Percentiles rank a stretch among this genome's conserved stretches.
phyloP scores from a whole-genome alignment of 1,140 invertebrate species.

The Panagrolaimus sp. region DNA sequence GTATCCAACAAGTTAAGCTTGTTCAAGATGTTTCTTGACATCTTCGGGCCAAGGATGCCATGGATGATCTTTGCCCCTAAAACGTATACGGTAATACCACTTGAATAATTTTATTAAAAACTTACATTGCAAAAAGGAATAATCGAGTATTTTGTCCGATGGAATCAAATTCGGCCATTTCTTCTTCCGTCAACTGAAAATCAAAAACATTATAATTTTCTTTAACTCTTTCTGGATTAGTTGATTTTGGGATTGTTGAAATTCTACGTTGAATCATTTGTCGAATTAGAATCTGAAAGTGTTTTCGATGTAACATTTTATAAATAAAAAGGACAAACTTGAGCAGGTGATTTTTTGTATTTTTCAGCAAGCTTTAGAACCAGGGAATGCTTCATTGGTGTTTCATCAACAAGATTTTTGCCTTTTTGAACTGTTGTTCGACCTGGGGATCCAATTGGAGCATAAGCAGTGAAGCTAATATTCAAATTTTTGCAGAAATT shows the following conservation, averaged over 20 bases:
- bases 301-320: too few species aligned
- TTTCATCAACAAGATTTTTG: constrained; percentile 19
- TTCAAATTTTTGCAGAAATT: constrained; percentile 46
- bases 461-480: constrained; percentile 58
- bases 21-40: not conserved
- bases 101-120: not conserved
- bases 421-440: constrained; percentile 4
- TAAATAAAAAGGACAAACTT: constrained; percentile 50
- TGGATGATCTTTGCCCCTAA: constrained; percentile 11
- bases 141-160: constrained; percentile 13
- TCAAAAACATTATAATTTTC: constrained; percentile 52
- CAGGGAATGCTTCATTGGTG: constrained; percentile 64
- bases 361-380: constrained; percentile 66
- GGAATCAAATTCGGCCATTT: constrained; percentile 1
- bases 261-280: constrained; percentile 48
- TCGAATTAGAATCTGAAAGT: constrained; percentile 56
- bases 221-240: constrained; percentile 55
- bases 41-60: constrained; percentile 7
- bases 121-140: constrained; percentile 18
- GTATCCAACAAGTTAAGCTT: constrained; percentile 20
- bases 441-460: constrained; percentile 59
- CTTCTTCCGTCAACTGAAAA: constrained; percentile 21
- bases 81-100: not conserved
- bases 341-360: constrained; percentile 66
- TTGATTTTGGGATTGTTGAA: constrained; percentile 61